A percentile compares a stretch with the other conserved stretches of the same genome.
These are phyloP conservation scores for Tapera naevia DNA, from an alignment of 2,797 vertebrate genomes.

Conservation along the genomic window DNA sequence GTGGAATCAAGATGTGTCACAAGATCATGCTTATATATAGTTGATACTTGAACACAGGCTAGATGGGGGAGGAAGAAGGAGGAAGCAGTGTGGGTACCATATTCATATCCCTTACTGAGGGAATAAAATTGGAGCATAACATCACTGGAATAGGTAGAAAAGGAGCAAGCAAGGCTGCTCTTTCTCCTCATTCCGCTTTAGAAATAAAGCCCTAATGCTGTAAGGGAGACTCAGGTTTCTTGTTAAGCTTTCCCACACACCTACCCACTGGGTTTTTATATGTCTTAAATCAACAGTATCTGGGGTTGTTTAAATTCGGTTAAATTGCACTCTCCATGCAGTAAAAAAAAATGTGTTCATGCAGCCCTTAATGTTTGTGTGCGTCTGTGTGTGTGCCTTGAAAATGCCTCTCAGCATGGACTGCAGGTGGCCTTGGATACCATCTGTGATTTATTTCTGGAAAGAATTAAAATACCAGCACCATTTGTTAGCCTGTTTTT, in stretches of 20 bases:
- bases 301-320: conserved; percentile 58
- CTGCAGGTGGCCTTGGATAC: conserved; percentile 68
- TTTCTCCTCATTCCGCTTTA: not conserved
- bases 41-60: not conserved
- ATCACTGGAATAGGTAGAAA: not conserved
- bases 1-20: not conserved
- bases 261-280: conserved; percentile 53
- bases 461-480: conserved; percentile 67
- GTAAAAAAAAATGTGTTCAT: conserved; percentile 39
- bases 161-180: not conserved
- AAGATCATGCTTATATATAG: not conserved
- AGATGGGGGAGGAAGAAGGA: not conserved
- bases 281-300: conserved; percentile 49
- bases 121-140: not conserved
- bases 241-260: conserved; percentile 47
- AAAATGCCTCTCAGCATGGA: conserved; percentile 55
- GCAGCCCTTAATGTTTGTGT: conserved; percentile 18
- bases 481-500: conserved; percentile 65
- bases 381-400: conserved; percentile 22
- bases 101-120: not conserved
- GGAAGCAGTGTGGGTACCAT: not conserved
- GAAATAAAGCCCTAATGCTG: conserved; percentile 22
- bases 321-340: conserved; percentile 54
- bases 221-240: conserved; percentile 45
- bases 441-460: conserved; percentile 72